A percentile compares a stretch with the other conserved stretches of the same genome.
These are phyloP conservation scores for Eledone cirrhosa DNA, from an alignment of 2,888 invertebrate genomes.

Conservation along the genomic window DNA sequence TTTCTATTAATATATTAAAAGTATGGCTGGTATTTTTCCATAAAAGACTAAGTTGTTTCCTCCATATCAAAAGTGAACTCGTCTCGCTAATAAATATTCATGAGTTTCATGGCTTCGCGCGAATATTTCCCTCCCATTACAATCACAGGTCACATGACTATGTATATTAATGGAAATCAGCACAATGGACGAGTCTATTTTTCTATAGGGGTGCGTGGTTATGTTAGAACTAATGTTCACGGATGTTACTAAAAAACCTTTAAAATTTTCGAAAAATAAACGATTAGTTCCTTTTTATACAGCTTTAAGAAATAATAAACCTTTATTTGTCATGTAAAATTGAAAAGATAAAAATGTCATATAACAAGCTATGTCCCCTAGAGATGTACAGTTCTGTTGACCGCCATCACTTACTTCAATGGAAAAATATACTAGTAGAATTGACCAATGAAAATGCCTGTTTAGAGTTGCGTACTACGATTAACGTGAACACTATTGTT, in stretches of 20 bases:
- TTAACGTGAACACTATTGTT: too few relatives aligned
- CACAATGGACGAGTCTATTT: neutral
- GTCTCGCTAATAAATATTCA: constrained; percentile 27
- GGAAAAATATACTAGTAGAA: constrained; percentile 22
- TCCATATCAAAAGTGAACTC: neutral
- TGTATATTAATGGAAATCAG: constrained; percentile 28
- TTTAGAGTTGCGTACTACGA: constrained; percentile 13
- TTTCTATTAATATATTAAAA: neutral
- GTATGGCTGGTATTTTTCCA: constrained; percentile 7
- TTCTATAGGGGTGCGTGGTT: neutral
- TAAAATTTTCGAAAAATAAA: too few relatives aligned
- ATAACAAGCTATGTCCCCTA: neutral
- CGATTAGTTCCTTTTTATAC: too few relatives aligned
- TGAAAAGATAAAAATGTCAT: neutral
- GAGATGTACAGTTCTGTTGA: neutral
- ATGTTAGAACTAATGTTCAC: too few relatives aligned
- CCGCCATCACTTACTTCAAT: constrained; percentile 19
- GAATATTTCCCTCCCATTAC: constrained; percentile 16
- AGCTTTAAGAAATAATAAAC: too few relatives aligned
- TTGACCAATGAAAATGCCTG: neutral
- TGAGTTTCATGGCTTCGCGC: constrained; percentile 30
- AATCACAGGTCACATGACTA: constrained; percentile 19
- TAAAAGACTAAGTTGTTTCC: neutral
- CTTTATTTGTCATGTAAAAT: too few relatives aligned
- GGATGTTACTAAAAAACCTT: too few relatives aligned